A percentile compares a stretch with the other conserved stretches of the same genome.
phyloP scores from a whole-genome alignment of 2,113 vertebrate genomes.

The Vidua macroura region DNA sequence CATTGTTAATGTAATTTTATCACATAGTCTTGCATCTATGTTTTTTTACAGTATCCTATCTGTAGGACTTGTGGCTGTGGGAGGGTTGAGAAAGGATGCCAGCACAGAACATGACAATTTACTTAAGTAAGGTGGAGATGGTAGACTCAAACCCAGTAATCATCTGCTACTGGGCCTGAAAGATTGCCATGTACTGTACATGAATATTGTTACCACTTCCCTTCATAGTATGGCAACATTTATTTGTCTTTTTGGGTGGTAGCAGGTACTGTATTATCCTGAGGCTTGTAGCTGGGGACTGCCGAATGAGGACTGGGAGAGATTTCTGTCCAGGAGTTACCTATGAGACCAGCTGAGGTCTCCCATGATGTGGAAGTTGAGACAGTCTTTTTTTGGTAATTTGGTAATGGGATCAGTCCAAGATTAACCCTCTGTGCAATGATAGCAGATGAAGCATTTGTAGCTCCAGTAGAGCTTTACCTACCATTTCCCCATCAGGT shows the following conservation, averaged over 20 bases:
- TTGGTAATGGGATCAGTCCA: not conserved
- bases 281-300: not conserved
- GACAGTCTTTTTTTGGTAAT: not conserved
- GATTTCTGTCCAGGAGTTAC: not conserved
- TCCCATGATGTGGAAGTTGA: not conserved
- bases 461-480: not conserved
- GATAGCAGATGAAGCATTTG: not conserved
- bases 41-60: not conserved
- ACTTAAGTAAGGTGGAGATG: not conserved
- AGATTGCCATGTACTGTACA: rapidly evolving
- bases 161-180: not conserved
- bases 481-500: not conserved
- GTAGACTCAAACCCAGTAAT: not conserved
- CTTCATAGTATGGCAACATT: not conserved
- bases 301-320: not conserved
- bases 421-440: not conserved
- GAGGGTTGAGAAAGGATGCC: not conserved
- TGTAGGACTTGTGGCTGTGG: not conserved
- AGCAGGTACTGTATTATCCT: not conserved
- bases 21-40: not conserved
- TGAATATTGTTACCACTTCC: not conserved
- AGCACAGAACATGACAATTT: not conserved
- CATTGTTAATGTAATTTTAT: not conserved
- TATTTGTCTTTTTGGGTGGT: rapidly evolving
- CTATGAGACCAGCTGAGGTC: not conserved